phyloP scores from a whole-genome alignment of 2,113 vertebrate species.

The Platichthys stellatus region DNA sequence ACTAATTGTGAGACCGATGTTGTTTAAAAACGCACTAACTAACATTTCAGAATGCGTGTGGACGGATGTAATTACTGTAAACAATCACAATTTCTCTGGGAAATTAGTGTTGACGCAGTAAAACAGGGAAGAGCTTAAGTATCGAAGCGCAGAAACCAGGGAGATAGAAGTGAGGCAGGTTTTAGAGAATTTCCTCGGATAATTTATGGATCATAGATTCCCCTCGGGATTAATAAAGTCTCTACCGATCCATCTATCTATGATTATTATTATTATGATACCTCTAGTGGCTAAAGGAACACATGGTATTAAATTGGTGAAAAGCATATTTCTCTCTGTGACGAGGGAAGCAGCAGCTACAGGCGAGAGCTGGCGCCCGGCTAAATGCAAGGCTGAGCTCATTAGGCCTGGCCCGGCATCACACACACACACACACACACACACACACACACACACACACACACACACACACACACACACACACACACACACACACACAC shows the following conservation, averaged over 20 bases:
- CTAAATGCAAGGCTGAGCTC: slow-evolving; percentile 77
- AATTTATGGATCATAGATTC: too few relatives aligned
- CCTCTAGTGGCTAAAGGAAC: too few relatives aligned
- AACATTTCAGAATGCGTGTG: background rate
- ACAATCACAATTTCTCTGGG: too few relatives aligned
- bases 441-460: too few relatives aligned
- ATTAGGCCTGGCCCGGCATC: slow-evolving; percentile 71
- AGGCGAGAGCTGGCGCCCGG: slow-evolving; percentile 53
- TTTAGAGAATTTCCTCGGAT: too few relatives aligned
- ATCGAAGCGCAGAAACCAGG: background rate
- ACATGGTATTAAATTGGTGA: background rate
- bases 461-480: slow-evolving; percentile 36
- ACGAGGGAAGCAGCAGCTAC: slow-evolving; percentile 47
- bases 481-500: too few relatives aligned
- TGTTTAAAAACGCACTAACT: background rate
- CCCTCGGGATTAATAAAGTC: too few relatives aligned
- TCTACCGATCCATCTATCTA: too few relatives aligned
- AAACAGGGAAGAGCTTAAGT: too few relatives aligned
- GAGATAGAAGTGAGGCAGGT: background rate
- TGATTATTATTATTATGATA: too few relatives aligned
- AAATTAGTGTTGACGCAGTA: background rate
- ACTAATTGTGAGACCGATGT: background rate
- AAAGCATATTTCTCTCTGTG: too few relatives aligned
- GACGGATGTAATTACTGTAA: background rate
- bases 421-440: slow-evolving; percentile 26